phyloP scores from a whole-genome alignment of 1,140 invertebrate species.

The Diprion similis region DNA sequence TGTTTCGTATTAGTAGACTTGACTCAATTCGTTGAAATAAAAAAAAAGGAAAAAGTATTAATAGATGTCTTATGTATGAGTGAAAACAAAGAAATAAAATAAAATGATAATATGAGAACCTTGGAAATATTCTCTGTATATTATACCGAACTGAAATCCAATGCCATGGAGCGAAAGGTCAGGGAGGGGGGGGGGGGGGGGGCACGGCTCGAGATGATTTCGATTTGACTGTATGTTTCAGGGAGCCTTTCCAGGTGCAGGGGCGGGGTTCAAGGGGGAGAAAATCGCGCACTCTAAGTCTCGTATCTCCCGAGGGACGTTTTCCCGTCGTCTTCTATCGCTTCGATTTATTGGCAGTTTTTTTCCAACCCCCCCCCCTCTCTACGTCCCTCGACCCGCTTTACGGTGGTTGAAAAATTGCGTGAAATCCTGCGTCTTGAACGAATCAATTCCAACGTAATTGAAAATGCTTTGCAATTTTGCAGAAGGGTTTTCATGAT shows the following conservation, averaged over 20 bases:
- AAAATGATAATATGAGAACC: background rate
- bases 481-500: background rate
- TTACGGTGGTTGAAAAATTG: background rate
- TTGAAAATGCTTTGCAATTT: background rate
- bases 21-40: too few species aligned
- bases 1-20: background rate
- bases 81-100: background rate
- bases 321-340: background rate
- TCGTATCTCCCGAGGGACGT: slow-evolving; percentile 3
- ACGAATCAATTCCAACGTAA: slow-evolving; percentile 7
- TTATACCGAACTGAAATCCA: background rate
- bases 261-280: background rate
- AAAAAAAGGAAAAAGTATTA: too few species aligned
- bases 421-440: background rate
- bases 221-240: background rate
- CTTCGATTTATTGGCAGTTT: background rate
- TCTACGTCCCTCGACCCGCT: background rate
- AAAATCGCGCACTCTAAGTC: slow-evolving; percentile 5
- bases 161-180: background rate
- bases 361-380: background rate
- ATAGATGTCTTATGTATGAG: too few species aligned
- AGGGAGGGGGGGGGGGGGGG: background rate
- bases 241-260: background rate
- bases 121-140: background rate
- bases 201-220: background rate